These are phyloP conservation scores for Salmo trutta DNA, from an alignment of 2,797 vertebrate species.

Conservation along the genomic window DNA sequence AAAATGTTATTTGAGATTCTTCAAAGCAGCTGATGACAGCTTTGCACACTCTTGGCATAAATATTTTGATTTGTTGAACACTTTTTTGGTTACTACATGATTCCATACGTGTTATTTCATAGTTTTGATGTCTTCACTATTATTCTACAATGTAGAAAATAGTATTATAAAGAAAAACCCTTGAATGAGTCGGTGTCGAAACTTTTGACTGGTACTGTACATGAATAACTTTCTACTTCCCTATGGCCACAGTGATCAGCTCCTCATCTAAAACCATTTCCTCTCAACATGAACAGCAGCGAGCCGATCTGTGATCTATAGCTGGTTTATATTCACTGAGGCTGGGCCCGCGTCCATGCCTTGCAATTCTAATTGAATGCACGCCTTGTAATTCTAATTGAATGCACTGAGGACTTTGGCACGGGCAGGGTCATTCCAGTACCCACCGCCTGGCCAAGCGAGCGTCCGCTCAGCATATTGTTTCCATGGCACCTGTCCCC, in stretches of 20 bases:
- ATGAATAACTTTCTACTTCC: not conserved
- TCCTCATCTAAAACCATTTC: conserved; percentile 26
- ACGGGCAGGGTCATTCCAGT: conserved; percentile 57
- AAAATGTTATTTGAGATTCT: too few species aligned
- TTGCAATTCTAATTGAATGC: conserved; percentile 68
- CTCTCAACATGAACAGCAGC: conserved; percentile 5
- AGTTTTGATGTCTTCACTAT: too few species aligned
- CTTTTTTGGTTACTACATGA: too few species aligned
- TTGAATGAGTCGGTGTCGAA: conserved; percentile 30
- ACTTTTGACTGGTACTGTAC: too few species aligned
- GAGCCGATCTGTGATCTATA: conserved; percentile 31
- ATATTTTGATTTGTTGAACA: too few species aligned
- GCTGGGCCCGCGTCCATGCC: conserved; percentile 55
- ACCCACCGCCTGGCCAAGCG: conserved; percentile 45
- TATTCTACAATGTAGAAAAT: conserved; percentile 43
- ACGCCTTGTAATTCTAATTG: conserved; percentile 65
- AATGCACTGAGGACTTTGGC: conserved; percentile 61
- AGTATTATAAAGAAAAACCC: conserved; percentile 71
- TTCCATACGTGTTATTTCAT: too few species aligned
- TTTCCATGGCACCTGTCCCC: conserved; percentile 71
- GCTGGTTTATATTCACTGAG: conserved; percentile 35
- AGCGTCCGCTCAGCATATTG: conserved; percentile 66
- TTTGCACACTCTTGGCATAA: too few species aligned
- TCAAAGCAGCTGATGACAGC: too few species aligned
- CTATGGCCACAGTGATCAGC: conserved; percentile 26